phyloP scores from a whole-genome alignment of 2,113 vertebrate species.

The Myocastor coypus region DNA sequence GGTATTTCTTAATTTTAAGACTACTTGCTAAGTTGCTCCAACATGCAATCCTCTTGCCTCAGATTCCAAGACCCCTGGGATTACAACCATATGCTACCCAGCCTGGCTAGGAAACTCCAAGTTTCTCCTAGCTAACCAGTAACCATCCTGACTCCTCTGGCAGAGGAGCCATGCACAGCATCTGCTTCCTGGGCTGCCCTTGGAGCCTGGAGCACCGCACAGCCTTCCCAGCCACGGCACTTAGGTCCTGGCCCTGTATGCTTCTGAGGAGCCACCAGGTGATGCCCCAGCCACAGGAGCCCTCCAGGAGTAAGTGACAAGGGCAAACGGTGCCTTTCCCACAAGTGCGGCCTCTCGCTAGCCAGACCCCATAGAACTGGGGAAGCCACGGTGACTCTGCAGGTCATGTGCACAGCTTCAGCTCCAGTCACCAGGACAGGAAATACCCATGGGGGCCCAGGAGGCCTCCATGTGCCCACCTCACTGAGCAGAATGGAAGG shows the following conservation, averaged over 20 bases:
- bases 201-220: background rate
- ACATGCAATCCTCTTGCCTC: background rate
- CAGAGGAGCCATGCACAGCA: background rate
- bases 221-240: background rate
- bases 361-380: accelerated
- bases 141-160: background rate
- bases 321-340: background rate
- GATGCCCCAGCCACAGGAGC: background rate
- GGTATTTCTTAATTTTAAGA: background rate
- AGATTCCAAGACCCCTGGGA: background rate
- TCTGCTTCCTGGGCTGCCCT: background rate
- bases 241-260: background rate
- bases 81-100: background rate
- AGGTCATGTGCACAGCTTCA: background rate
- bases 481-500: background rate
- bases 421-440: background rate
- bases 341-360: background rate
- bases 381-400: background rate
- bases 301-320: background rate
- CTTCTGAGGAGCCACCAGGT: background rate
- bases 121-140: background rate
- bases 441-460: background rate
- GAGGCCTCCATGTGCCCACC: background rate
- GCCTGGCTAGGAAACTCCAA: background rate
- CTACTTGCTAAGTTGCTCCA: background rate